phyloP scores from a whole-genome alignment of 2,113 vertebrate genomes.

The Bombycilla garrulus region DNA sequence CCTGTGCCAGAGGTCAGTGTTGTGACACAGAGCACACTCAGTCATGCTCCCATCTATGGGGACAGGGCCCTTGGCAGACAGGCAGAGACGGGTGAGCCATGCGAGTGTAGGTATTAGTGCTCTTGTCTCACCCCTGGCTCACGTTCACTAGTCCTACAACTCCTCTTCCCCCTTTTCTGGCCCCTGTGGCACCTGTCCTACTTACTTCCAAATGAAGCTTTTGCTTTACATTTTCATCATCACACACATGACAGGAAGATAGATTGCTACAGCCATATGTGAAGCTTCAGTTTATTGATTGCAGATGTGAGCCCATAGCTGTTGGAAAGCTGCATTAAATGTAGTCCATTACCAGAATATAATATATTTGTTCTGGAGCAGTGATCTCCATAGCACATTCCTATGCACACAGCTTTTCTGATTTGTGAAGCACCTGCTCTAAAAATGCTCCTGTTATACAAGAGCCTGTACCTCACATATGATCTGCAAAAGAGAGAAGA shows the following conservation, averaged over 20 bases:
- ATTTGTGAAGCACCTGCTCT: background rate
- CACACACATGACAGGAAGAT: background rate
- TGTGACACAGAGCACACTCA: background rate
- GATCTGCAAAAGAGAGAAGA: background rate
- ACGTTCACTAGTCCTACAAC: background rate
- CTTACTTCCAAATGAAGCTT: background rate
- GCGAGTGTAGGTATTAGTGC: background rate
- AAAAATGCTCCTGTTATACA: background rate
- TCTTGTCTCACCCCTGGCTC: background rate
- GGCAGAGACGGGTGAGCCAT: background rate
- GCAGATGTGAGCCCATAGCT: background rate
- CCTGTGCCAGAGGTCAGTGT: background rate
- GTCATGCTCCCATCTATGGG: rapidly evolving
- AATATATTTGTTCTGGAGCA: background rate
- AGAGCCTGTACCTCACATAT: background rate
- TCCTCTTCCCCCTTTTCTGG: background rate
- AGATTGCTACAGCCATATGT: background rate
- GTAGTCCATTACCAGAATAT: background rate
- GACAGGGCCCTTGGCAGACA: background rate
- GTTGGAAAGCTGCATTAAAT: background rate
- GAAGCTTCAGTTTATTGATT: background rate
- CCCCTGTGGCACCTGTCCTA: background rate
- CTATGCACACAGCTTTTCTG: background rate
- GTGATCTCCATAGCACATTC: background rate
- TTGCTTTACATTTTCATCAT: background rate